A percentile compares a stretch with the other conserved stretches of the same genome.
phyloP scores from a whole-genome alignment of 2,888 invertebrate genomes.

The Pachymerium ferrugineum region DNA sequence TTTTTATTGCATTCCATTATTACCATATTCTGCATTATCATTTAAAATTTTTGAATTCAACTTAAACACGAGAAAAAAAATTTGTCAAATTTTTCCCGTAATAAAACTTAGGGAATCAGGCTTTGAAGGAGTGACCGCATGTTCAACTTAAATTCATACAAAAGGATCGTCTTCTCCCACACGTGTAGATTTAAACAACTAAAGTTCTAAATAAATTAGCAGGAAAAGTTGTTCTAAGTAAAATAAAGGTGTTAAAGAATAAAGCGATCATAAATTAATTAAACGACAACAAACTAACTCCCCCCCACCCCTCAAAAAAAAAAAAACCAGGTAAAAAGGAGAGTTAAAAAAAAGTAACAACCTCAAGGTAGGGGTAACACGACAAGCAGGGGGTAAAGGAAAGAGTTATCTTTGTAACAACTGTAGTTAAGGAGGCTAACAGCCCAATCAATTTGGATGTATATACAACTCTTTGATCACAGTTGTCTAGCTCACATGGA shows the following conservation, averaged over 20 bases:
- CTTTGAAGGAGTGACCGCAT: too few relatives aligned
- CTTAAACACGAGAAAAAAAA: too few relatives aligned
- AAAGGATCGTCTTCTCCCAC: too few relatives aligned
- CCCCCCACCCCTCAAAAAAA: neutral
- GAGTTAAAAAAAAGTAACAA: neutral
- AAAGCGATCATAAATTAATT: neutral
- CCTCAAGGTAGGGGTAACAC: neutral
- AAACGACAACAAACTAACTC: neutral
- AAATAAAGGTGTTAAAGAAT: too few relatives aligned
- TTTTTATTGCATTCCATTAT: neutral
- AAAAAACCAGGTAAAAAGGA: neutral
- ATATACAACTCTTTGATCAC: conserved; percentile 23
- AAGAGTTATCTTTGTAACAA: conserved; percentile 8
- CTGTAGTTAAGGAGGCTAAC: neutral
- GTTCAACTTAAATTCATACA: too few relatives aligned
- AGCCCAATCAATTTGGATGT: conserved; percentile 10
- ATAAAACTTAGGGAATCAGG: too few relatives aligned
- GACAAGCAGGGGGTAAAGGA: neutral
- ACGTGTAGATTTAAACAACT: too few relatives aligned
- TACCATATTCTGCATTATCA: too few relatives aligned
- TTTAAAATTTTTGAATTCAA: too few relatives aligned
- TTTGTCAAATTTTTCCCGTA: too few relatives aligned
- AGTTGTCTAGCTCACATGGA: neutral
- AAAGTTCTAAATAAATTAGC: too few relatives aligned
- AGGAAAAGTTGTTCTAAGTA: too few relatives aligned